phyloP scores from a whole-genome alignment of 2,888 invertebrate species.

The Teinopalpus imperialis region DNA sequence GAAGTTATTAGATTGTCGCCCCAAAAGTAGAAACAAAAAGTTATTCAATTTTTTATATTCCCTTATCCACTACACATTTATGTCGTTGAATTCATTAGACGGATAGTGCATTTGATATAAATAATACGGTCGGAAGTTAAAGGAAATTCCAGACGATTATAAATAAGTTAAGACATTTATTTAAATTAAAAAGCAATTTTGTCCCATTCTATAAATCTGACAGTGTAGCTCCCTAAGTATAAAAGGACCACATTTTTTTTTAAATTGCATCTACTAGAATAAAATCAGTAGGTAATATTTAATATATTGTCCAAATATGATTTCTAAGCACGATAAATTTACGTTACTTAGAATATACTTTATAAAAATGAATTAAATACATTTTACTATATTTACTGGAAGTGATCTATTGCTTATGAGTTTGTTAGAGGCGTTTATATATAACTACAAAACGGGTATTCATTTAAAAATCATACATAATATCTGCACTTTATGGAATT shows the following conservation, averaged over 20 bases:
- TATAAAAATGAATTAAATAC: slow-evolving; percentile 28
- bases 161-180: too few relatives aligned
- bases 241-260: too few relatives aligned
- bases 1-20: too few relatives aligned
- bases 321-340: slow-evolving; percentile 7
- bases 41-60: neutral
- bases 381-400: slow-evolving; percentile 25
- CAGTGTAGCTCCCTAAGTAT: too few relatives aligned
- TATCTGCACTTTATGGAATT: neutral
- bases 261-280: too few relatives aligned
- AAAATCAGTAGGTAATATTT: too few relatives aligned
- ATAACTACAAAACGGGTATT: slow-evolving; percentile 27
- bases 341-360: slow-evolving; percentile 1
- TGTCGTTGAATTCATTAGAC: slow-evolving; percentile 7
- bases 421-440: slow-evolving; percentile 42
- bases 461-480: neutral
- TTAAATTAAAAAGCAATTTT: too few relatives aligned
- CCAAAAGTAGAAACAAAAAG: too few relatives aligned
- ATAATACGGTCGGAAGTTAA: too few relatives aligned
- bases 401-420: slow-evolving; percentile 51
- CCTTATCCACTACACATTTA: slow-evolving; percentile 1
- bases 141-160: too few relatives aligned
- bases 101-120: neutral
- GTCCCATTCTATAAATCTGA: too few relatives aligned
- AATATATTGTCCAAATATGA: slow-evolving; percentile 12